Base-by-base conservation (phyloP, 2,113 vertebrate species). In the Epinephelus lanceolatus region DNA sequence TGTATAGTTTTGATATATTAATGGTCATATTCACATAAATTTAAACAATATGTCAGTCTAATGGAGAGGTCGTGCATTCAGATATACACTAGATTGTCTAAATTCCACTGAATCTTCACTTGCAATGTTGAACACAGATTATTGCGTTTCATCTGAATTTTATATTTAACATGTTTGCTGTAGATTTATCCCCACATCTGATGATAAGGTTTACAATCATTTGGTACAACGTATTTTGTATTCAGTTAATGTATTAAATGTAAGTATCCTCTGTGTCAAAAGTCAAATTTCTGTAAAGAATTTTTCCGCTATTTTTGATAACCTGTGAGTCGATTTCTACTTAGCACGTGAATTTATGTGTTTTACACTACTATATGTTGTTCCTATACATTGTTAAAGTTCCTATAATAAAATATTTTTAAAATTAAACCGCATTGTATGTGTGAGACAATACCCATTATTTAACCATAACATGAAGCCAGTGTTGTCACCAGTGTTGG, bases 291-390 rank as follows among this genome's bases (percentile, higher is more conserved):
- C 19, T 83, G 45, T 79, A 73, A 78, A 86, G 23, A n/a, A 57
- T 86, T 90, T 90, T 91, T 62, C 86, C 90, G 63, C 67, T 85
- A 81, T 89, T 90, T 91, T 90, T 92, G 82, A 91, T 90, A 88
- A 82, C 21, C 19, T 57, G 0, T 52, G 18, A 80, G 9, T 23
- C 13, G 8, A n/a, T 49, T 66, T 86, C 19, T 81, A 81, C n/a
- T 25, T 49, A 60, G 21, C 53, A 12, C n/a, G 51, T 61, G 40
- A 83, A 80, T 59, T 1, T 30, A 55, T 80, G 17, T 67, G 61
- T 56, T 78, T 72, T 30, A 37, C 19, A 66, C 40, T 51, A 33
- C 10, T 78, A 25, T 62, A 4, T 3, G 42, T 52, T 69, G 3
- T 68, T 73, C 27, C 45, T 72, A 47, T 65, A 65, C 21, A 61